Conservation (phyloP, 2,797 vertebrate species). For the Neopelma chrysocephalum region DNA sequence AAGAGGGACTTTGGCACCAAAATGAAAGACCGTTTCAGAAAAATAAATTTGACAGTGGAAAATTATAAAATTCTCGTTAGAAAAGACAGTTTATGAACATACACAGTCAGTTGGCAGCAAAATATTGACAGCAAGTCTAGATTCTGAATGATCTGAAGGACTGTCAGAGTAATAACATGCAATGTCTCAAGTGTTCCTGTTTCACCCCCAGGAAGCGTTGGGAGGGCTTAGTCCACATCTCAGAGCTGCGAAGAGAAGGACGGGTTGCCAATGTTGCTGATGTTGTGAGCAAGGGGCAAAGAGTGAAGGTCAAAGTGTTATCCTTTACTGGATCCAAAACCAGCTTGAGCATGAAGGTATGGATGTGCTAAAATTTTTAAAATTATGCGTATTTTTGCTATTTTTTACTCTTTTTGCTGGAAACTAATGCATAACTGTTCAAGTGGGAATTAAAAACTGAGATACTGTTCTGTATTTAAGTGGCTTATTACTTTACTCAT, state of each 20-base stretch:
- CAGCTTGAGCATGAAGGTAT: constrained; percentile 98
- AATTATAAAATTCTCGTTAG: background rate
- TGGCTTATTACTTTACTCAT: accelerated
- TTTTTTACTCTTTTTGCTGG: background rate
- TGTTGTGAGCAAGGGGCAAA: constrained; percentile 97
- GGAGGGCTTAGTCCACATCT: constrained; percentile 98
- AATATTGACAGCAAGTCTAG: background rate
- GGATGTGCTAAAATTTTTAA: background rate
- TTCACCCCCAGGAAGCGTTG: constrained; percentile 87
- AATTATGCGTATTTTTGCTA: accelerated
- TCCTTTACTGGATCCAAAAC: constrained; percentile 99
- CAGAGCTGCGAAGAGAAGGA: constrained; percentile 93
- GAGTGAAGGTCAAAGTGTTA: constrained; percentile 95
- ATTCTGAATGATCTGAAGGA: background rate
- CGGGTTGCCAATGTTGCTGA: constrained; percentile 96
- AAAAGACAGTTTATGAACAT: accelerated
- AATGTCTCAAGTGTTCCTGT: background rate
- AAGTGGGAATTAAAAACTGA: background rate
- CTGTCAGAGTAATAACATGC: background rate
- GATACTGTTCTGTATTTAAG: background rate
- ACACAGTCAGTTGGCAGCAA: background rate
- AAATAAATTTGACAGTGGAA: accelerated
- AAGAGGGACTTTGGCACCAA: background rate
- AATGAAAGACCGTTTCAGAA: background rate
- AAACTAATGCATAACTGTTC: background rate